These are phyloP conservation scores for Microhierax caerulescens DNA, from an alignment of 2,797 vertebrate genomes.

Conservation along the genomic window DNA sequence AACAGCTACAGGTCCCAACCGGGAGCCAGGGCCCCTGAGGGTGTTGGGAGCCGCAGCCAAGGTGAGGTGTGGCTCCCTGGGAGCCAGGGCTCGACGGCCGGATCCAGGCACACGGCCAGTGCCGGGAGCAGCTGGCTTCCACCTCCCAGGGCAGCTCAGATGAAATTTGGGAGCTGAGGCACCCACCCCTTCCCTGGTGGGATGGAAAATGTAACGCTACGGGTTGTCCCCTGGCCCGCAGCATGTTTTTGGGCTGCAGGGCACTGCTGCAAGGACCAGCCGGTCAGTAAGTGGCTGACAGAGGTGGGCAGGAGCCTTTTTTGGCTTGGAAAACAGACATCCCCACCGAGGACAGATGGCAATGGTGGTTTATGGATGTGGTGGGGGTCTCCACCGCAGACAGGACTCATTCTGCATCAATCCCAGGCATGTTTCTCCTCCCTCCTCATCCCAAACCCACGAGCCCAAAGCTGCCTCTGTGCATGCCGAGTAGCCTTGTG, in stretches of 20 bases:
- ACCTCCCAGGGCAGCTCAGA: background rate
- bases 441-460: background rate
- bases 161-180: fast-evolving
- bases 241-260: background rate
- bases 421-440: background rate
- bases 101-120: slow-evolving; percentile 13
- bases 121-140: background rate
- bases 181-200: fast-evolving
- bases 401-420: fast-evolving
- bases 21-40: slow-evolving; percentile 6
- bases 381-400: background rate
- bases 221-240: fast-evolving
- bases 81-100: background rate
- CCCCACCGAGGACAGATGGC: fast-evolving
- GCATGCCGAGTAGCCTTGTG: fast-evolving
- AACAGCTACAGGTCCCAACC: slow-evolving; percentile 34
- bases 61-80: slow-evolving; percentile 41
- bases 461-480: background rate
- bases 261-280: fast-evolving
- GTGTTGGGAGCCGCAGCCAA: background rate
- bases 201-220: fast-evolving
- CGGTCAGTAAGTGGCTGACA: background rate
- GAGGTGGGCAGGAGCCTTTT: background rate
- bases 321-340: background rate
- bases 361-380: fast-evolving